phyloP scores from a whole-genome alignment of 2,113 vertebrate species.

The human (Homo sapiens) region DNA sequence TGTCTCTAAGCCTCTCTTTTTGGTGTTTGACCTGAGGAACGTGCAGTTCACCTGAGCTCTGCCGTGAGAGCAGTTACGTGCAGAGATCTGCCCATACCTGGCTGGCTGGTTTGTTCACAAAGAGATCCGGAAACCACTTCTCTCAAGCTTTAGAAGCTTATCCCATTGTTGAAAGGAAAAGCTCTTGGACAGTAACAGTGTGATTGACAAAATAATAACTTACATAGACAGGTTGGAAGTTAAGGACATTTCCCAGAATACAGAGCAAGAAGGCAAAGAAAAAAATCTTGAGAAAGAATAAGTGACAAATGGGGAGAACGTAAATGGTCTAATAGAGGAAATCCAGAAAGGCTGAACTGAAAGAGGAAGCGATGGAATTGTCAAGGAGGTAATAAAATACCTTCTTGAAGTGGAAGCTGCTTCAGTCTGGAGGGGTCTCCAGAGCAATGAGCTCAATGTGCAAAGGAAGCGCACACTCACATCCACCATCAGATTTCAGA shows the following conservation, averaged over 20 bases:
- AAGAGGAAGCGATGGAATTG: neutral
- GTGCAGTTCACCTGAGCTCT: fast-evolving
- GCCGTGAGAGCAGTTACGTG: neutral
- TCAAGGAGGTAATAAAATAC: too few species aligned
- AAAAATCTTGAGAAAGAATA: neutral
- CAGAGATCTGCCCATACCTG: neutral
- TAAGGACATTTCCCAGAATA: neutral
- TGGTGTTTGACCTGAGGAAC: neutral
- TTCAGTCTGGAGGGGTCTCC: neutral
- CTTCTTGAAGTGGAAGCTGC: neutral
- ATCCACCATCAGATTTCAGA: neutral
- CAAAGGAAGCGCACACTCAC: too few species aligned
- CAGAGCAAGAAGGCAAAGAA: neutral
- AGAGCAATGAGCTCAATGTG: fast-evolving
- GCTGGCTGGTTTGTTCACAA: neutral
- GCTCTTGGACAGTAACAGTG: neutral
- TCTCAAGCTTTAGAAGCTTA: neutral
- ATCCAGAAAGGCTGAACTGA: neutral
- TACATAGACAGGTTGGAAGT: neutral
- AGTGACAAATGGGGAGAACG: neutral
- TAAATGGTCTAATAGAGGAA: fast-evolving
- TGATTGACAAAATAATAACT: neutral
- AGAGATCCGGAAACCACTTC: neutral
- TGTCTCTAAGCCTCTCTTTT: fast-evolving
- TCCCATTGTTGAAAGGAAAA: neutral